phyloP scores from a whole-genome alignment of 2,797 vertebrate genomes.

The Artibeus jamaicensis region DNA sequence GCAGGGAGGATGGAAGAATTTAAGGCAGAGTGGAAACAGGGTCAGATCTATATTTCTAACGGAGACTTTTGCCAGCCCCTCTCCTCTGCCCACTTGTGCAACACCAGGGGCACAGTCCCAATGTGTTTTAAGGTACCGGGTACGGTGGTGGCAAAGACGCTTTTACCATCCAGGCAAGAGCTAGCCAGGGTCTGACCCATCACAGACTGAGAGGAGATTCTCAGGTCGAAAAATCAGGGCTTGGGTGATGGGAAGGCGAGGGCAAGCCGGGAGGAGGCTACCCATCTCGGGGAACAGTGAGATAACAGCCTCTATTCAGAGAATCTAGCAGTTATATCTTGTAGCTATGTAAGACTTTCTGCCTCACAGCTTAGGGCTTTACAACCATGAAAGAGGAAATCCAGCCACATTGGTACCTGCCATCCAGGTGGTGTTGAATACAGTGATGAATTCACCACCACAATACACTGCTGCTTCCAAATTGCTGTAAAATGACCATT shows the following conservation, averaged over 20 bases:
- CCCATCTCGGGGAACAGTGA: neutral
- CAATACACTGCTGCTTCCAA: neutral
- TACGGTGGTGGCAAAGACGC: neutral
- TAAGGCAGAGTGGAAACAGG: neutral
- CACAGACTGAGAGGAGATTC: neutral
- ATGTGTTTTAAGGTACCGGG: neutral
- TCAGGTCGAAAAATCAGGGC: neutral
- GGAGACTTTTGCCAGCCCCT: neutral
- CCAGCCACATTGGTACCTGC: neutral
- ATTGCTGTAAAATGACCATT: neutral
- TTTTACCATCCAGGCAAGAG: neutral
- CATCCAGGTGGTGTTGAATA: neutral
- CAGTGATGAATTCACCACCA: neutral
- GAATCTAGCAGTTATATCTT: neutral
- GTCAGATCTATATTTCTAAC: neutral
- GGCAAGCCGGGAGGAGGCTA: fast-evolving
- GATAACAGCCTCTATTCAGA: neutral
- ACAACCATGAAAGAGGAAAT: neutral
- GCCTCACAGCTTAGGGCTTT: neutral
- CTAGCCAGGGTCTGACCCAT: neutral
- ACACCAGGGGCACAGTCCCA: neutral
- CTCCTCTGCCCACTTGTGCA: neutral
- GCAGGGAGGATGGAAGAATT: neutral
- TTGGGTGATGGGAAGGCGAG: neutral
- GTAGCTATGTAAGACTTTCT: neutral